Evolutionary conservation across 2,797 vertebrate species (phyloP), one percentile per base, ranked within the genome.

Genomic region (Aselliscus stoliczkanus): DNA sequence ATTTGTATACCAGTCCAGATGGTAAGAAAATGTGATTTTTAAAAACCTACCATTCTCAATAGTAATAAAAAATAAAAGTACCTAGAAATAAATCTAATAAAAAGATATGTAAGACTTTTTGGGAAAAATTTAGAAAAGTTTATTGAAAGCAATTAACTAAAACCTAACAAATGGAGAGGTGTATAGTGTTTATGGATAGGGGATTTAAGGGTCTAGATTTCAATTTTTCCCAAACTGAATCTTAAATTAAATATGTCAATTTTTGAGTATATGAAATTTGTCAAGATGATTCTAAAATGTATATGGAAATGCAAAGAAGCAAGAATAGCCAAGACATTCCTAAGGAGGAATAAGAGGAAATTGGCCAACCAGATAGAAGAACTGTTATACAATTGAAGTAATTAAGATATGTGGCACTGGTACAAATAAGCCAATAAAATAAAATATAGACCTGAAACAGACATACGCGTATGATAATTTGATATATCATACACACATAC

Each of bases 211-310:
- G 29, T 58, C 54, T 56, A 90, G 29, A 87, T 85, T 58, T 56
- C n/a, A 76, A 7, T 29, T 64, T 90, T 90, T 86, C 37, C 37
- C 76, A 95, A 72, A 76, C 13, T 72, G n/a, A 90, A 77, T 77
- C 29, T 77, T 87, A 90, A 93, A 93, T 54, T 64, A 31, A 69
- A 69, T 52, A 72, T 82, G 77, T 90, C 47, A 72, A 52, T 72
- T 90, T 96, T 93, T 86, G 31, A 90, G 76, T 75, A 70, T 34
- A 4, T 83, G 34, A 82, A 93, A 42, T 80, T 76, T 87, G 7
- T 90, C 54, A 77, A 90, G 90, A 58, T 90, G 60, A 90, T 39
- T 93, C 76, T 90, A 87, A 77, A 87, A 77, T 90, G 7, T 72
- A 64, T 67, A 44, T 18, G 56, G 14, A 95, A 95, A 87, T 20